Evolutionary conservation across 2,113 vertebrate genomes (phyloP).

Genomic region (Calidris pygmaea): DNA sequence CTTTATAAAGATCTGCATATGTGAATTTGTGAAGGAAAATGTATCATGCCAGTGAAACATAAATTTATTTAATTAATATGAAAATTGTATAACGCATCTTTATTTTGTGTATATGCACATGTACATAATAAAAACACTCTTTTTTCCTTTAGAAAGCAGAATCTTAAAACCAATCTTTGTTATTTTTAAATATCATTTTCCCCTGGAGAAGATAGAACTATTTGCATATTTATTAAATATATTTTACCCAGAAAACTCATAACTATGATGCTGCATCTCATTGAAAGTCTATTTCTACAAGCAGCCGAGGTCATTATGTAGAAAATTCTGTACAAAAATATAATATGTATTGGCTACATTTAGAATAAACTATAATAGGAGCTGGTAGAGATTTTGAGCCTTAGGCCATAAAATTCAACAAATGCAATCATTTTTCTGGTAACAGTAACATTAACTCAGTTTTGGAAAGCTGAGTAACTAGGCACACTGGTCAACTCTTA

Average conservation of each 20-base stretch:
- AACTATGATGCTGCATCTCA: background rate
- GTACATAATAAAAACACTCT: background rate
- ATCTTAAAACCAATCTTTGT: background rate
- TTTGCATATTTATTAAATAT: constrained; percentile 31
- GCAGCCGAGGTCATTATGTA: background rate
- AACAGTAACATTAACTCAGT: background rate
- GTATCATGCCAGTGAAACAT: background rate
- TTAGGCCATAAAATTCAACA: constrained; percentile 47
- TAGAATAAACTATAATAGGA: constrained; percentile 21
- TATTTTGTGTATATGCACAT: background rate
- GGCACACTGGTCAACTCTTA: background rate
- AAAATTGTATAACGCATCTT: background rate
- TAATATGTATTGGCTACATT: background rate
- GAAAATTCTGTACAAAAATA: constrained; percentile 33
- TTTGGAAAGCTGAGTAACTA: constrained; percentile 29
- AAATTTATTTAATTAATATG: background rate
- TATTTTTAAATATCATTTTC: background rate
- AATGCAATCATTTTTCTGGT: constrained; percentile 33
- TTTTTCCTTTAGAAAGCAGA: background rate
- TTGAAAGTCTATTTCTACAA: constrained; percentile 22
- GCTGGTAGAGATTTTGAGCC: constrained; percentile 21
- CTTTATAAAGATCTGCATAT: background rate
- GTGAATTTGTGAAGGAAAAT: background rate
- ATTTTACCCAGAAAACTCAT: constrained; percentile 7
- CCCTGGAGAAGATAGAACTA: background rate